Percentiles rank a stretch among this genome's conserved stretches.
Evolutionary conservation across 2,888 invertebrate genomes (phyloP).

Genomic region (Eulithis prunata): DNA sequence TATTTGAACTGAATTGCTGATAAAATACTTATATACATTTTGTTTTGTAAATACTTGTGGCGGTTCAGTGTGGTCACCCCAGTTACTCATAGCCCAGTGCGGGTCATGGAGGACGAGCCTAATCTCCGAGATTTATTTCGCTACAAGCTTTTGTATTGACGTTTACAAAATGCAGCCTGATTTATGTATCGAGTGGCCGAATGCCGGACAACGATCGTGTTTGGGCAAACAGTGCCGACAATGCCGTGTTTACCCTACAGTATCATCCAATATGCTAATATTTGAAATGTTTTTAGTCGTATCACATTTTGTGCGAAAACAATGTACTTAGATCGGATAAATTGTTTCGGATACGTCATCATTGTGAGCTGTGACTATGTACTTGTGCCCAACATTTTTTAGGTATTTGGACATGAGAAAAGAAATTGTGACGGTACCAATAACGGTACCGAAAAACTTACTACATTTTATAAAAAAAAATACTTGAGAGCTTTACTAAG

Average conservation of each 20-base stretch:
- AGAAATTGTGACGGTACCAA: too few species aligned
- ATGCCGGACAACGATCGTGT: constrained; percentile 2
- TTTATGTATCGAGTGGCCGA: constrained; percentile 30
- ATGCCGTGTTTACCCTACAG: neutral
- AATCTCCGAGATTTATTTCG: constrained; percentile 42
- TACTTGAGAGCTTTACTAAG: too few species aligned
- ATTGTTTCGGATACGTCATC: too few species aligned
- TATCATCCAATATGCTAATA: neutral
- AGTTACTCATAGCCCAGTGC: constrained; percentile 10
- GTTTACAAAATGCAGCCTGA: constrained; percentile 38
- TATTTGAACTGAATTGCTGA: too few species aligned
- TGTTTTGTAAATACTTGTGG: too few species aligned
- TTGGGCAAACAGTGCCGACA: neutral
- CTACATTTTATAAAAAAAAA: too few species aligned
- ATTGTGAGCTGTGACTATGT: too few species aligned
- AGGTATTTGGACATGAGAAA: too few species aligned
- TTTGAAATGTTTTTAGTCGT: neutral
- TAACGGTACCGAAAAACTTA: too few species aligned
- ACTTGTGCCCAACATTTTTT: too few species aligned
- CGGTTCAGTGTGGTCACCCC: constrained; percentile 7
- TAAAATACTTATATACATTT: too few species aligned
- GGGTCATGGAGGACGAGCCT: constrained; percentile 26
- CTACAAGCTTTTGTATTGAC: constrained; percentile 35
- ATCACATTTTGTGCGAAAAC: neutral
- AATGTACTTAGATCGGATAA: too few species aligned